phyloP scores from a whole-genome alignment of 23 tunicate species.

The Corella eumyota region DNA sequence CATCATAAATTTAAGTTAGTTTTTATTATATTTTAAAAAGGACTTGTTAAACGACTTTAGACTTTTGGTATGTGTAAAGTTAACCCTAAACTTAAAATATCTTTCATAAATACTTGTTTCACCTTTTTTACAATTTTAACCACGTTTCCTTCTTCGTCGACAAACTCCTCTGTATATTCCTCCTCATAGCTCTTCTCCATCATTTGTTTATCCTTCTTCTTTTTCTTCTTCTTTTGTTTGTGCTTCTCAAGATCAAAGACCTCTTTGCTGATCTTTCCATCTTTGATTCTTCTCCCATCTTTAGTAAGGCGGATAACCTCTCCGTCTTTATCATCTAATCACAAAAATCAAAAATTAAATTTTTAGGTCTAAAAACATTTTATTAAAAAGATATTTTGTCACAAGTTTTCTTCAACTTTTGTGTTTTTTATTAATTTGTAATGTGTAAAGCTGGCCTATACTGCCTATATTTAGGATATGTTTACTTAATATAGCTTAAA shows the following conservation, averaged over 20 bases:
- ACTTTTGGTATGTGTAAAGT: too few relatives aligned
- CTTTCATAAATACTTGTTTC: background rate
- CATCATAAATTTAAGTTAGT: background rate
- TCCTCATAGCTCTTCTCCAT: conserved; percentile 82
- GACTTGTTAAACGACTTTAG: background rate
- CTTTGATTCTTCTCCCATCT: conserved; percentile 82
- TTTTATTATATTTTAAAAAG: background rate
- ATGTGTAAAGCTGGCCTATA: too few relatives aligned
- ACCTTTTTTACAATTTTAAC: conserved; percentile 83
- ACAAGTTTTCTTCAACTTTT: too few relatives aligned
- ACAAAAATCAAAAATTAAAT: too few relatives aligned
- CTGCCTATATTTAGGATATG: too few relatives aligned
- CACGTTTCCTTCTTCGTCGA: conserved; percentile 84
- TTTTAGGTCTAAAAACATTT: too few relatives aligned
- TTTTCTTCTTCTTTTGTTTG: conserved; percentile 78
- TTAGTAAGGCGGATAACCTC: conserved; percentile 79
- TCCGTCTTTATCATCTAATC: conserved; percentile 82
- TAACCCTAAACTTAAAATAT: background rate
- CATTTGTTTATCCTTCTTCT: conserved; percentile 62
- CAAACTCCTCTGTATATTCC: conserved; percentile 80
- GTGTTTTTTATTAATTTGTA: too few relatives aligned
- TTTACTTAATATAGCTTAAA: too few relatives aligned
- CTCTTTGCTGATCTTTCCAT: conserved; percentile 88
- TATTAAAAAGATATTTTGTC: too few relatives aligned
- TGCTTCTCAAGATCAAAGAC: conserved; percentile 81